A percentile compares a stretch with the other conserved stretches of the same genome.
Evolutionary conservation across 2,113 vertebrate species (phyloP).

Genomic region (Brachionichthys hirsutus): DNA sequence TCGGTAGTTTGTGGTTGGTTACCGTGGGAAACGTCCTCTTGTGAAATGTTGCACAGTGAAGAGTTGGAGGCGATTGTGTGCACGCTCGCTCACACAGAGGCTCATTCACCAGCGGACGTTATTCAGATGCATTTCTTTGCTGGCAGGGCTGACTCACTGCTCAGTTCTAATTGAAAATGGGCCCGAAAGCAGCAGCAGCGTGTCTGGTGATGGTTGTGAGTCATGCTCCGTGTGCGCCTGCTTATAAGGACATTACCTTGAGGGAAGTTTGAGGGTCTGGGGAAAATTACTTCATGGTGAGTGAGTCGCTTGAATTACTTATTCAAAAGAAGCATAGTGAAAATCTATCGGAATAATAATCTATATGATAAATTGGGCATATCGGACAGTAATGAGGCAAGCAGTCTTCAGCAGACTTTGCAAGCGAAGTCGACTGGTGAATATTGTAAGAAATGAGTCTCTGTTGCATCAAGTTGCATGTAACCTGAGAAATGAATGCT

Average conservation of each 20-base stretch:
- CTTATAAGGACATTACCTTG: conserved; percentile 4
- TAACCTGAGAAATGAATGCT: no score
- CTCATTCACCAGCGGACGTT: conserved; percentile 33
- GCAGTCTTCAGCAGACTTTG: no score
- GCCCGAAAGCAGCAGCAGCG: conserved; percentile 46
- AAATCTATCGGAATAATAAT: background rate
- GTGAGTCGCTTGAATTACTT: no score
- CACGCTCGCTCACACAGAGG: background rate
- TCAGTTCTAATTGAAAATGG: conserved; percentile 59
- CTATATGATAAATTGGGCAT: no score
- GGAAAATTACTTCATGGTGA: background rate
- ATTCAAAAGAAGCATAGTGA: no score
- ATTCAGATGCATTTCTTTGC: conserved; percentile 54
- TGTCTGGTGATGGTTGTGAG: conserved; percentile 44
- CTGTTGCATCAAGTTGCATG: no score
- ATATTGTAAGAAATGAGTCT: no score
- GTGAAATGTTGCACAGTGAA: conserved; percentile 32
- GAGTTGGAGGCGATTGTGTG: background rate
- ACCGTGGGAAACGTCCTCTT: conserved; percentile 14
- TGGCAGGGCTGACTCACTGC: conserved; percentile 67
- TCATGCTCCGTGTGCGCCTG: conserved; percentile 34
- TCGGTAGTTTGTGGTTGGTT: conserved; percentile 9
- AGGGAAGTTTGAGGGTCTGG: conserved; percentile 1
- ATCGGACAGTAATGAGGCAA: no score
- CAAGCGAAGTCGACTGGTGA: no score